Evolutionary conservation across 1,140 invertebrate species (phyloP), one percentile per base, ranked within the genome.

Genomic region (Steinernema feltiae): DNA sequence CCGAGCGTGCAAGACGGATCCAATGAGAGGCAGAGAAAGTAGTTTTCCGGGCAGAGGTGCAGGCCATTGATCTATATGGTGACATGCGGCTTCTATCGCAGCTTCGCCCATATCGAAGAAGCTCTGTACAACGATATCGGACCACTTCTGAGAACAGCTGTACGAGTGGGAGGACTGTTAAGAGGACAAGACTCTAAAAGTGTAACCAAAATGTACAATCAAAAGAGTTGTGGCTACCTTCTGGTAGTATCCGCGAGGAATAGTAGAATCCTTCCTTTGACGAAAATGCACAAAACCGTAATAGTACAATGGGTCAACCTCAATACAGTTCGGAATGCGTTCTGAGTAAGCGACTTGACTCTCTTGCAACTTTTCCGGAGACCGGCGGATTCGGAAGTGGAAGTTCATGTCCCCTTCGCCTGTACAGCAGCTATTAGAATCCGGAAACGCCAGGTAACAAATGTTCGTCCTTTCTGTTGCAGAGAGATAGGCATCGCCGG

Each of bases 201-300:
- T 15, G n/a, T n/a, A n/a, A n/a, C n/a, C n/a, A n/a, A n/a, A n/a
- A n/a, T 27, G 53, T 7, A 27, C 53, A 63, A 70, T 48, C 70
- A 80, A n/a, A n/a, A n/a, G n/a, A n/a, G n/a, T n/a, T n/a, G n/a
- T n/a, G n/a, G n/a, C n/a, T 87, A 93, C 92, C 89, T 99, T 99
- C 88, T 99, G 97, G 88, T 98, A 98, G 88, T 99, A 99, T 72
- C 97, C 97, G 84, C 97, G 90, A 41, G 94, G 92, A 81, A 98
- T 89, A 53, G 92, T 91, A 27, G 92, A 90, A 89, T 99, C 95
- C 87, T 96, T 96, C 30, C 96, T 94, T 90, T 98, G 96, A 79
- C 97, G 90, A 88, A 99, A 99, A 88, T 97, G 98, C 7, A 98
- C 96, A 89, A 93, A 99, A 69, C 96, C 97, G 91, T 94, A 97